A percentile compares a stretch with the other conserved stretches of the same genome.
These are phyloP conservation scores for Cnemophilus loriae DNA, from an alignment of 2,113 vertebrate species.

Conservation along the genomic window DNA sequence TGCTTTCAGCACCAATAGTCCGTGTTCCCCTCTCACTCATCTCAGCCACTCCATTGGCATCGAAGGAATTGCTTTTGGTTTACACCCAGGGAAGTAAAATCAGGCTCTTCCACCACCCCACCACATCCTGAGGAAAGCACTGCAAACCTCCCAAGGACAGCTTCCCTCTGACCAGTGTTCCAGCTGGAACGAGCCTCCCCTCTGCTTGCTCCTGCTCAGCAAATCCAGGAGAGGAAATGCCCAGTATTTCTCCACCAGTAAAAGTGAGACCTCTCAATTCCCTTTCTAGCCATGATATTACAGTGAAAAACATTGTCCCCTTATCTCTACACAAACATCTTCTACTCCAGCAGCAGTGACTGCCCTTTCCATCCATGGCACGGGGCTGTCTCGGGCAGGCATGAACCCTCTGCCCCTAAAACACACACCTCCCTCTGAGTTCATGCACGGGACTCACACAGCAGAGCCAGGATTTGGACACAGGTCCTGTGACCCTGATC, in stretches of 20 bases:
- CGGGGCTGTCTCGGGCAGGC: not conserved
- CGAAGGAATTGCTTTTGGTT: slow-evolving; percentile 11
- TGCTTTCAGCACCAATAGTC: not conserved
- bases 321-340: not conserved
- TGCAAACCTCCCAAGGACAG: not conserved
- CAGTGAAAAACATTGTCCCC: not conserved
- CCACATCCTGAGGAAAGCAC: not conserved
- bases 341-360: not conserved
- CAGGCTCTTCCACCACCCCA: not conserved
- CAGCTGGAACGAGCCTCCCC: fast-evolving
- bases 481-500: not conserved
- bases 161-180: not conserved
- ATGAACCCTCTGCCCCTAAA: not conserved
- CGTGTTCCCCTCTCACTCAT: not conserved
- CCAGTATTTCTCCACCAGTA: not conserved
- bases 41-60: not conserved
- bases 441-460: fast-evolving
- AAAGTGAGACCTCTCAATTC: not conserved
- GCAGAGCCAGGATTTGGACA: not conserved
- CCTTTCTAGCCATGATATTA: not conserved
- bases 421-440: not conserved
- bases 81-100: not conserved
- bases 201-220: not conserved
- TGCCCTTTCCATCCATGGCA: not conserved
- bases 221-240: not conserved